Conservation (phyloP, 2,888 invertebrate species). For the Phaonia tiefii region DNA sequence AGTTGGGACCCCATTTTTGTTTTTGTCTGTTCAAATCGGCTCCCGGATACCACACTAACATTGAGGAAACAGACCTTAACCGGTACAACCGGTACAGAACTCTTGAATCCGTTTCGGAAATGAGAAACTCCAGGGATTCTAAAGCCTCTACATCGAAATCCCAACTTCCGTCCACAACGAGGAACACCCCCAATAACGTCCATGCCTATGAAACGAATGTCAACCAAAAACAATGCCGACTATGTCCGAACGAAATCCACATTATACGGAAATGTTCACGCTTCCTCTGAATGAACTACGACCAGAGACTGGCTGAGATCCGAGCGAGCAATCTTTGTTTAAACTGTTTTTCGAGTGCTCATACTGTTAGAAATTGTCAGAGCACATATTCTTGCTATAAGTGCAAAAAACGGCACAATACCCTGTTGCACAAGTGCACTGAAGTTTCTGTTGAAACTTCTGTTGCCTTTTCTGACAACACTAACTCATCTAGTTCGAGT, state of each 20-base stretch:
- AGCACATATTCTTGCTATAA: conserved; percentile 31
- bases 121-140: neutral
- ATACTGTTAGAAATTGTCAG: conserved; percentile 27
- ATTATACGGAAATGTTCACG: conserved; percentile 21
- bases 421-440: conserved; percentile 26
- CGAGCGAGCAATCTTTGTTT: neutral
- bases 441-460: neutral
- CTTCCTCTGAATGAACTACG: conserved; percentile 8
- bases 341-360: conserved; percentile 38
- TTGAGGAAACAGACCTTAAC: conserved; percentile 36
- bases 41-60: conserved; percentile 25
- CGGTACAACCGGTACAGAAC: conserved; percentile 22
- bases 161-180: neutral
- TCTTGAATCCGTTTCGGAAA: conserved; percentile 38
- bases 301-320: conserved; percentile 25
- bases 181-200: neutral
- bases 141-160: neutral
- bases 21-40: conserved; percentile 15
- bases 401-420: conserved; percentile 42
- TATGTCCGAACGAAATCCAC: conserved; percentile 21
- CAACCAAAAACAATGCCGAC: neutral
- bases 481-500: neutral
- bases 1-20: conserved; percentile 44
- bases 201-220: conserved; percentile 37
- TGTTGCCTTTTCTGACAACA: too few relatives aligned